phyloP scores from a whole-genome alignment of 2,888 invertebrate species.

The Aphodius sticticus region DNA sequence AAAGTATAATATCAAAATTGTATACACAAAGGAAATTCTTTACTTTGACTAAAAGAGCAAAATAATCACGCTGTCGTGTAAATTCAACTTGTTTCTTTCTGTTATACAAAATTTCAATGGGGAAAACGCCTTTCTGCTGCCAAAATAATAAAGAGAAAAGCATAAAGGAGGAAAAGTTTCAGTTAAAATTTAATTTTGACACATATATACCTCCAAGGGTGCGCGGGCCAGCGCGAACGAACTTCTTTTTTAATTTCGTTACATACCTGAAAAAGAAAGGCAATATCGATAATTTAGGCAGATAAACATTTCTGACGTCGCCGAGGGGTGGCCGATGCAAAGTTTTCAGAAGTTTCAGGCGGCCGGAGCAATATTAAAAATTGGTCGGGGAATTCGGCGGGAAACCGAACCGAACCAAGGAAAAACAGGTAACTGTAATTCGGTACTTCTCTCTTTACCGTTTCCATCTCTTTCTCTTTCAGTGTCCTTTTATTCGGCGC shows the following conservation, averaged over 20 bases:
- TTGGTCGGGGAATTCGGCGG: slow-evolving; percentile 39
- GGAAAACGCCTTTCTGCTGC: neutral
- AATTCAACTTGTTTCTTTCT: neutral
- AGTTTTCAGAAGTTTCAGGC: slow-evolving; percentile 29
- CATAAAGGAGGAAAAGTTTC: neutral
- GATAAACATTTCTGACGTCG: slow-evolving; percentile 34
- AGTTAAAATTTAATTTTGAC: slow-evolving; percentile 4
- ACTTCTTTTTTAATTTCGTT: slow-evolving; percentile 30
- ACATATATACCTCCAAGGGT: neutral
- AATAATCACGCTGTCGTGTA: too few relatives aligned
- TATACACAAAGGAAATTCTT: too few relatives aligned
- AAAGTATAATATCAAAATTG: too few relatives aligned
- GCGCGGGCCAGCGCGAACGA: neutral
- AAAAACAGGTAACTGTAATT: slow-evolving; percentile 41
- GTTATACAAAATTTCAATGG: neutral
- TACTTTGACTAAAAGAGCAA: too few relatives aligned
- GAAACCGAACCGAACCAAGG: slow-evolving; percentile 34
- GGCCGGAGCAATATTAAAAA: slow-evolving; percentile 44
- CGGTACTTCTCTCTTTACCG: slow-evolving; percentile 33
- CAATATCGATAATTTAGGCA: slow-evolving; percentile 35
- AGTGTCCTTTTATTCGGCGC: neutral
- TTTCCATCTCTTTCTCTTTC: neutral
- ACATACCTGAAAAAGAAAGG: slow-evolving; percentile 5
- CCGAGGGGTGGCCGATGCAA: slow-evolving; percentile 6
- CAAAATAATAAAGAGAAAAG: neutral